phyloP scores from a whole-genome alignment of 2,888 invertebrate species.

The Pemphredon lugubris region DNA sequence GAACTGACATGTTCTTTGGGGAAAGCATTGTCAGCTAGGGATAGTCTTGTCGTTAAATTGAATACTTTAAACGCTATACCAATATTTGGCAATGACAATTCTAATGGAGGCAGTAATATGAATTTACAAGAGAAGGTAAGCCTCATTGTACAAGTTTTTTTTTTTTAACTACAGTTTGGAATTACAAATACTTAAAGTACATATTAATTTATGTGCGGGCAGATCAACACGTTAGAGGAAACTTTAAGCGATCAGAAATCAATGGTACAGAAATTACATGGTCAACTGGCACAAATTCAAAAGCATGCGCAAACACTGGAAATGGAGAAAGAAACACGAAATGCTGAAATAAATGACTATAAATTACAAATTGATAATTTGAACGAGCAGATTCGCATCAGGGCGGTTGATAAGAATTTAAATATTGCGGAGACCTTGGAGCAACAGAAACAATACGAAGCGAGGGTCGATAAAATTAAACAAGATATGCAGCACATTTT shows the following conservation, averaged over 20 bases:
- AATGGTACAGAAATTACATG: constrained; percentile 63
- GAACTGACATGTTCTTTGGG: constrained; percentile 88
- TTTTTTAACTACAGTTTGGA: not conserved
- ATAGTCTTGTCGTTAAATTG: constrained; percentile 84
- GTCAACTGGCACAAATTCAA: constrained; percentile 64
- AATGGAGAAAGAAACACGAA: constrained; percentile 83
- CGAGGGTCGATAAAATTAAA: constrained; percentile 74
- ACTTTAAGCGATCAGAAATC: constrained; percentile 64
- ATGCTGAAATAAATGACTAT: constrained; percentile 78
- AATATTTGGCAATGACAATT: constrained; percentile 79
- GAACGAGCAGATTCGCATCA: constrained; percentile 70
- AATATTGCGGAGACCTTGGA: constrained; percentile 68
- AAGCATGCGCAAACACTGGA: constrained; percentile 80
- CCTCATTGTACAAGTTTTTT: not conserved
- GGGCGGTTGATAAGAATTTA: constrained; percentile 65
- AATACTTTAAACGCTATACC: constrained; percentile 85
- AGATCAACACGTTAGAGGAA: constrained; percentile 76
- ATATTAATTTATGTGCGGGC: too few relatives aligned
- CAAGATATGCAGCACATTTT: constrained; percentile 75
- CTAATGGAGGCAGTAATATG: constrained; percentile 73
- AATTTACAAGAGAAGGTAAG: constrained; percentile 67
- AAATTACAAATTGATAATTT: constrained; percentile 72
- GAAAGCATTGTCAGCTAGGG: constrained; percentile 85
- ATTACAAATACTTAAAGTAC: too few relatives aligned
- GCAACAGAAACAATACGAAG: constrained; percentile 74